phyloP scores from a whole-genome alignment of 2,113 vertebrate genomes.

The Apodemus sylvaticus region DNA sequence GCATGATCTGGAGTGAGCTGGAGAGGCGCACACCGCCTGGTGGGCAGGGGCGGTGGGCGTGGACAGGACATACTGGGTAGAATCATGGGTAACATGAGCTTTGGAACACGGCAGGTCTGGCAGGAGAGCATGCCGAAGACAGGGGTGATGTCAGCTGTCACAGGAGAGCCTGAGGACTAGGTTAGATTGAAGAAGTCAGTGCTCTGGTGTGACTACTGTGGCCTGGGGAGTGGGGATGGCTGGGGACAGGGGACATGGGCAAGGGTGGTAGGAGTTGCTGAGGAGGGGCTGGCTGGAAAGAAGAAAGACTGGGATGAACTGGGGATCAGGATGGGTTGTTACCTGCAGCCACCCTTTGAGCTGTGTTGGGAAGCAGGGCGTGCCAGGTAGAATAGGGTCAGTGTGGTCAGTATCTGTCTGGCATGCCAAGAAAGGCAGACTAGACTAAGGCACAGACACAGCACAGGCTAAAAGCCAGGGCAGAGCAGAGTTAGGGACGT shows the following conservation, averaged over 20 bases:
- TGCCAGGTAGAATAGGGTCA: neutral
- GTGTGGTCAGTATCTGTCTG: neutral
- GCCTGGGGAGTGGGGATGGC: neutral
- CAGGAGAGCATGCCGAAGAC: neutral
- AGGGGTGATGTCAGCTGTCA: neutral
- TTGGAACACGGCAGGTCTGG: neutral
- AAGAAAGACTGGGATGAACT: neutral
- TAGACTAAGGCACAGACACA: neutral
- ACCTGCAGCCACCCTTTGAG: neutral
- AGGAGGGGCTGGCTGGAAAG: neutral
- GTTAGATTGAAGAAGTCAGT: neutral
- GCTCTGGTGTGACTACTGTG: neutral
- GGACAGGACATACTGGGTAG: neutral
- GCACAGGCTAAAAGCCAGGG: neutral
- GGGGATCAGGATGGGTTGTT: neutral
- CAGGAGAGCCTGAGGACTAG: neutral
- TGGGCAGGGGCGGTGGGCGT: neutral
- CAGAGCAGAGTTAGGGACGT: neutral
- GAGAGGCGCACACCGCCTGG: neutral
- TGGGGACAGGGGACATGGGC: neutral
- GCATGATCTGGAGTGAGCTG: neutral
- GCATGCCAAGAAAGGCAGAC: neutral
- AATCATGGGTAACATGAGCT: neutral
- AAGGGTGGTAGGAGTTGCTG: neutral
- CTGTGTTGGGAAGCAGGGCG: neutral